phyloP scores from a whole-genome alignment of 2,888 invertebrate genomes.

The Aporophyla lueneburgensis region DNA sequence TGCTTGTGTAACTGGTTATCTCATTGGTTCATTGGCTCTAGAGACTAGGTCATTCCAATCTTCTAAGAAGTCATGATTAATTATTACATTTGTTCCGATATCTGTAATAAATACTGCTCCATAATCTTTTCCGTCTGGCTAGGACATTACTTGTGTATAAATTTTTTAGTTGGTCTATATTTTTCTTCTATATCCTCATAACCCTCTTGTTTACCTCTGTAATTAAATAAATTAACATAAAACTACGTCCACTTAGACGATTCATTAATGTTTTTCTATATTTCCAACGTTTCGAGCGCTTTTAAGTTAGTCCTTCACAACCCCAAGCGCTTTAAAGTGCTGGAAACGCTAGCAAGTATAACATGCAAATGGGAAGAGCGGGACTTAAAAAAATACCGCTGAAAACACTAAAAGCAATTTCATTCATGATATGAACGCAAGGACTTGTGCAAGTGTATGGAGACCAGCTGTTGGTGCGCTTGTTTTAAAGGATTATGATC shows the following conservation, averaged over 20 bases:
- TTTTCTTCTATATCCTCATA: constrained; percentile 1
- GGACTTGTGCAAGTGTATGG: constrained; percentile 18
- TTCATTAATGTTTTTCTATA: constrained; percentile 40
- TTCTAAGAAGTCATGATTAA: constrained; percentile 16
- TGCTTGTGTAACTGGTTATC: constrained; percentile 14
- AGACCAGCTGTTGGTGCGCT: constrained; percentile 52
- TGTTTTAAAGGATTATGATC: constrained; percentile 51
- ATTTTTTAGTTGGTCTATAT: neutral
- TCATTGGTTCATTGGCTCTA: constrained; percentile 4
- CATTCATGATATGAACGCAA: constrained; percentile 21
- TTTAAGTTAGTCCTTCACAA: constrained; percentile 53
- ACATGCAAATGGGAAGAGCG: constrained; percentile 41
- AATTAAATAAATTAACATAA: constrained; percentile 10
- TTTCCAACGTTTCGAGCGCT: constrained; percentile 47
- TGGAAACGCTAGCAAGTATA: constrained; percentile 41
- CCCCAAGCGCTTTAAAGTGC: constrained; percentile 49
- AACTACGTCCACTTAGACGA: constrained; percentile 10
- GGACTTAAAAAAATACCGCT: constrained; percentile 41
- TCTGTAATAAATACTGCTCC: constrained; percentile 26
- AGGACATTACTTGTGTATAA: constrained; percentile 3
- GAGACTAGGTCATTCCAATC: neutral
- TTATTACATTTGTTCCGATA: constrained; percentile 22
- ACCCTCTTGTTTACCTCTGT: constrained; percentile 14
- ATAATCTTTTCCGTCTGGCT: constrained; percentile 25
- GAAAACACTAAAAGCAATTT: constrained; percentile 45